Evolutionary conservation across 2,888 invertebrate genomes (phyloP).

Genomic region (Synanthedon andrenaeformis): DNA sequence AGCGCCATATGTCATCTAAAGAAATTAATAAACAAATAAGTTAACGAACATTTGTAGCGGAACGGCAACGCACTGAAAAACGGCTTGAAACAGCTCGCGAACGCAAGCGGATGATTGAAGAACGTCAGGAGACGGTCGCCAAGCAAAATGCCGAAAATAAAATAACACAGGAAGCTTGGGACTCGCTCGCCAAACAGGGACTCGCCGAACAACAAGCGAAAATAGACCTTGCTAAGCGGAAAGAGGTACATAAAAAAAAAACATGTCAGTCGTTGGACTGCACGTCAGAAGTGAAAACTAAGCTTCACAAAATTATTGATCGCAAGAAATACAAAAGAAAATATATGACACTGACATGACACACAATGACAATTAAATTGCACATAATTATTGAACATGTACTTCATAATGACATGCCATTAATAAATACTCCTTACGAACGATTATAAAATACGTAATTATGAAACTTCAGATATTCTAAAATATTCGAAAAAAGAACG

Average conservation of each 20-base stretch:
- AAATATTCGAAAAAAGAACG: no score
- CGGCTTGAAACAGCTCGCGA: slow-evolving; percentile 23
- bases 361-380: no score
- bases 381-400: no score
- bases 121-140: slow-evolving; percentile 18
- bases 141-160: slow-evolving; percentile 19
- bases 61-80: slow-evolving; percentile 21
- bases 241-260: slow-evolving; percentile 33
- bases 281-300: no score
- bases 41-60: slow-evolving; percentile 15
- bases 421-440: no score
- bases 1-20: not conserved
- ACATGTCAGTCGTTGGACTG: no score
- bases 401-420: no score
- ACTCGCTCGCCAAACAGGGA: slow-evolving; percentile 34
- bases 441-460: no score
- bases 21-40: not conserved
- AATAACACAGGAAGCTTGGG: slow-evolving; percentile 36
- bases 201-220: slow-evolving; percentile 23
- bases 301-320: no score
- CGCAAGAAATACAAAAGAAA: no score
- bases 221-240: slow-evolving; percentile 24
- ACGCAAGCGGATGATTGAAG: slow-evolving; percentile 25
- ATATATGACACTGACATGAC: no score
- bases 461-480: no score